Percentiles rank a stretch among this genome's conserved stretches.
Conservation (phyloP, 2,797 vertebrate species). For the Emydoidea blandingii region DNA sequence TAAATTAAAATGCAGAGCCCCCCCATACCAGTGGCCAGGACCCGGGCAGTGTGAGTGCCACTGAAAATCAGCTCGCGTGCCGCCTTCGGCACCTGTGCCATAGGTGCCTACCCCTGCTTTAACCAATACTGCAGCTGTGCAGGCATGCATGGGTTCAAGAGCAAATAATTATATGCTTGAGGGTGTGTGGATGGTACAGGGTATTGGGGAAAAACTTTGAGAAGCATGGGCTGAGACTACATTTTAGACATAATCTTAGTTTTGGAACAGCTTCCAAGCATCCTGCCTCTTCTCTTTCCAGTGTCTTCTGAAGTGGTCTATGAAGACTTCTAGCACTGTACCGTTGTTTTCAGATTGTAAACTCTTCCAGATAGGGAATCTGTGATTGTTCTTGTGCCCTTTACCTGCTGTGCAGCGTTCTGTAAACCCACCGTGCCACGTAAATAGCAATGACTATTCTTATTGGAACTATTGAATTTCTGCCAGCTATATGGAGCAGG, state of each 20-base stretch:
- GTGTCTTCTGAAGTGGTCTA: not conserved
- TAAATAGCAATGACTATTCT: not conserved
- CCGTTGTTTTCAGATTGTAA: not conserved
- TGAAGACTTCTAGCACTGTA: not conserved
- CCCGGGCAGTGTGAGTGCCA: no score
- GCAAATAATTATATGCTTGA: not conserved
- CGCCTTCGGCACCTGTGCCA: no score
- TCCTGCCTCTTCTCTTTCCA: not conserved
- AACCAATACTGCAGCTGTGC: not conserved
- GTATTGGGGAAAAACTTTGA: not conserved
- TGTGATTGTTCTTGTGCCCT: not conserved
- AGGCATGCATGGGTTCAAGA: not conserved
- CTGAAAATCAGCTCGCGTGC: no score
- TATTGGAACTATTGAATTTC: not conserved
- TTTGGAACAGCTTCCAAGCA: not conserved
- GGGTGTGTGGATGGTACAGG: not conserved
- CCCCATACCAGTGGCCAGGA: no score
- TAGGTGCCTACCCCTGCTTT: no score
- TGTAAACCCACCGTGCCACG: not conserved
- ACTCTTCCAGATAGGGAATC: not conserved
- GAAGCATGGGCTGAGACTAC: not conserved
- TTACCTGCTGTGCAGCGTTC: accelerated
- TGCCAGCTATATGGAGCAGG: not conserved
- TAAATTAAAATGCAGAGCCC: no score
- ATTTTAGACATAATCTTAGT: not conserved